Percentiles rank a stretch among this genome's conserved stretches.
Evolutionary conservation across 2,888 invertebrate species (phyloP).

Genomic region (Caenorhabditis panamensis): DNA sequence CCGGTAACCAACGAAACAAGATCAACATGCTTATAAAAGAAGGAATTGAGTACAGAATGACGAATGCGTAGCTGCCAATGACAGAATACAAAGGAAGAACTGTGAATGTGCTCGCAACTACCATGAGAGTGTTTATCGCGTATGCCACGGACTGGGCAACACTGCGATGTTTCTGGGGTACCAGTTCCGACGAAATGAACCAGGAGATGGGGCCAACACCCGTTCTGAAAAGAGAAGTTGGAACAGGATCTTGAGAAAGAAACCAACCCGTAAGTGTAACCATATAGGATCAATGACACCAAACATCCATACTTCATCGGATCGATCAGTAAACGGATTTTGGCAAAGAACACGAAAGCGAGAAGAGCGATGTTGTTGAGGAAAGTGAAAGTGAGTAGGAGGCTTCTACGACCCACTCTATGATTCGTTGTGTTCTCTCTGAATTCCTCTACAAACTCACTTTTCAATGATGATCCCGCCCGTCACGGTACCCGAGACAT

Average conservation of each 20-base stretch:
- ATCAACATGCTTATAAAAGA: slow-evolving; percentile 63
- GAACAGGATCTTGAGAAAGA: not conserved
- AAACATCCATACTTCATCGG: slow-evolving; percentile 71
- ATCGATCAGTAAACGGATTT: slow-evolving; percentile 59
- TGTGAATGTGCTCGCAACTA: slow-evolving; percentile 70
- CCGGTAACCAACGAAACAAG: slow-evolving; percentile 68
- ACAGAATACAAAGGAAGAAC: slow-evolving; percentile 68
- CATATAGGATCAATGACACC: slow-evolving; percentile 65
- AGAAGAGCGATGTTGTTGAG: slow-evolving; percentile 63
- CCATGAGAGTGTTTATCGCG: slow-evolving; percentile 72
- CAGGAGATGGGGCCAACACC: slow-evolving; percentile 76
- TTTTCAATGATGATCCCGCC: slow-evolving; percentile 71
- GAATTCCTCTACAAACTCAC: too few relatives aligned
- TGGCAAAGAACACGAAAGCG: slow-evolving; percentile 66
- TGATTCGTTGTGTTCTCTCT: too few relatives aligned
- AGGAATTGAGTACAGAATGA: slow-evolving; percentile 72
- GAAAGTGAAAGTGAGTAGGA: slow-evolving; percentile 68
- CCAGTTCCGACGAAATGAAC: slow-evolving; percentile 75
- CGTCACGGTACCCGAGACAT: slow-evolving; percentile 68
- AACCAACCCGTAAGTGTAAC: slow-evolving; percentile 72
- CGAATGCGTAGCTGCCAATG: slow-evolving; percentile 70
- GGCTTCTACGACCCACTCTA: slow-evolving; percentile 69
- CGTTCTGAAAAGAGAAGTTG: slow-evolving; percentile 48
- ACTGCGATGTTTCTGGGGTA: slow-evolving; percentile 74
- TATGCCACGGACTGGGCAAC: slow-evolving; percentile 71